Base-by-base conservation (phyloP, 2,113 vertebrate species). In the Beaufortia kweichowensis region DNA sequence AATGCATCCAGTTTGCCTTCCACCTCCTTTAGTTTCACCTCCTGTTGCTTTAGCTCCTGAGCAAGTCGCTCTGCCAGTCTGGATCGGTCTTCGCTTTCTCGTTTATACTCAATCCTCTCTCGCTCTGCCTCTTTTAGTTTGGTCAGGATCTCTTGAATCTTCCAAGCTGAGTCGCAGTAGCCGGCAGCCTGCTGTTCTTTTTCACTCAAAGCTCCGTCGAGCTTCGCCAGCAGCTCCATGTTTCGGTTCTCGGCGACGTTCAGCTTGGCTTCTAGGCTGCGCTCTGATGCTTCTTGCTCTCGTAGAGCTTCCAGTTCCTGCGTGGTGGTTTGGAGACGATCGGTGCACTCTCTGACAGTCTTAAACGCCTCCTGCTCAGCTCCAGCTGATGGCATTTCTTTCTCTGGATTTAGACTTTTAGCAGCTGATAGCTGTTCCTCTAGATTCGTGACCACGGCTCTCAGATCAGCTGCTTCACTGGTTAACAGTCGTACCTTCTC, bases 31-130 rank as follows among this genome's bases (percentile, higher is more conserved):
- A 85, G 70, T 6, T 87, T 87, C 35, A 91, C 88, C 70, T 94
- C 92, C 78, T 90, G 91, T 59, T 87, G 85, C 74, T 85, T 91
- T 6, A 96, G 85, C 53, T 97, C 87, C 46, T 89, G 84, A 28
- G 84, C 87, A 76, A 92, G 81, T 50, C 83, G 87, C 68, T 92
- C 90, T 17, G 90, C 88, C 23, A 87, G 87, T 63, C 85, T 85
- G 0, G 33, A 62, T 72, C 77, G 76, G 66, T 94, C 87, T 1
- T 88, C 85, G 0, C 11, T 88, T 63, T 92, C 88, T 76, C 86
- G 88, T 71, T 88, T 90, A 19, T 85, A 79, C 41, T 82, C 82
- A 61, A 89, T 48, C 67, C 79, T 91, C 74, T 93, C 90, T 55
- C 83, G 83, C 77, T 94, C 93, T 1, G 85, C 64, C 26, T 81